A percentile compares a stretch with the other conserved stretches of the same genome.
Evolutionary conservation across 2,888 invertebrate genomes (phyloP).

Genomic region (Ecliptopera silaceata): DNA sequence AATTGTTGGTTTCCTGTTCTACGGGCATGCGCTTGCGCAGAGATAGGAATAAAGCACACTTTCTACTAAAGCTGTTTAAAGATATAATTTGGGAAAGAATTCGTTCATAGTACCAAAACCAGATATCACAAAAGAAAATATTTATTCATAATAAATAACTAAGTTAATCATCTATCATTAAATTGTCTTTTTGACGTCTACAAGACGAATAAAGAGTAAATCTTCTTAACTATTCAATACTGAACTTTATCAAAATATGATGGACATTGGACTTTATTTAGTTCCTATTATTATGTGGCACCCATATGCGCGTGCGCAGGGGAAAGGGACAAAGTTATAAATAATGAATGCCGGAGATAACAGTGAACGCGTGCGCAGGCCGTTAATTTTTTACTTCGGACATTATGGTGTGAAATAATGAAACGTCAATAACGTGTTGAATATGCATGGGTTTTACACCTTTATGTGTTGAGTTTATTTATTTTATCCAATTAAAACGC

Average conservation of each 20-base stretch:
- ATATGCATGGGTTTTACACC: constrained; percentile 30
- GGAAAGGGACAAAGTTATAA: constrained; percentile 51
- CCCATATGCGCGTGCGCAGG: constrained; percentile 17
- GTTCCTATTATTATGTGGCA: constrained; percentile 9
- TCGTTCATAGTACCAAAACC: too few species aligned
- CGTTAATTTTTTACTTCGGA: constrained; percentile 28
- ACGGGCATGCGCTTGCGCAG: constrained; percentile 53
- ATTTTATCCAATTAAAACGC: not conserved
- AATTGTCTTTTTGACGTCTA: too few species aligned
- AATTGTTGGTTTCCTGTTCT: constrained; percentile 61
- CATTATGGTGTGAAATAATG: constrained; percentile 29
- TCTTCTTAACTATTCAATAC: too few species aligned
- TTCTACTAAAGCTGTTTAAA: constrained; percentile 1
- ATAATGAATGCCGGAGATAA: constrained; percentile 66
- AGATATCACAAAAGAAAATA: too few species aligned
- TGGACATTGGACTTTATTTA: constrained; percentile 8
- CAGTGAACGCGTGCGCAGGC: constrained; percentile 56
- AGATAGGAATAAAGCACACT: constrained; percentile 24
- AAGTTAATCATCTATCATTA: too few species aligned
- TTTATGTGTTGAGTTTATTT: not conserved
- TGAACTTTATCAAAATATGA: not conserved
- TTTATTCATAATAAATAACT: too few species aligned
- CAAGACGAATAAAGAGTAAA: too few species aligned
- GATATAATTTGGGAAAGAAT: too few species aligned
- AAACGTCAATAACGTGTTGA: constrained; percentile 32